These are phyloP conservation scores for Tetragnatha versicolor DNA, from an alignment of 1,140 invertebrate species.

Conservation along the genomic window DNA sequence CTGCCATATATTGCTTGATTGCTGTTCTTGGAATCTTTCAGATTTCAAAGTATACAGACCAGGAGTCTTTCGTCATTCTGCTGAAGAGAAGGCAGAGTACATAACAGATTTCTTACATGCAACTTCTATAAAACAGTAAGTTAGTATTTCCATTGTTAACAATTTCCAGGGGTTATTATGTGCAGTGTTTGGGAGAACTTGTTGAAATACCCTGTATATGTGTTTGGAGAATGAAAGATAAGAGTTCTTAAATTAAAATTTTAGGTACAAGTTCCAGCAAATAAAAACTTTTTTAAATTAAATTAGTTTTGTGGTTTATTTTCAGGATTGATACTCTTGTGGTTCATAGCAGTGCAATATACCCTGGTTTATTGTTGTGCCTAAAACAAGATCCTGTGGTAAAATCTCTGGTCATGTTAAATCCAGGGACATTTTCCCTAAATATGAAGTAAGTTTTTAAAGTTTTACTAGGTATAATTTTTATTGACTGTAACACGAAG, in stretches of 20 bases:
- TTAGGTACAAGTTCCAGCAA: too few relatives aligned
- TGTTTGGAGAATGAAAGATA: too few relatives aligned
- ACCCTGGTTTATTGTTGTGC: conserved; percentile 42
- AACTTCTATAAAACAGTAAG: conserved; percentile 51
- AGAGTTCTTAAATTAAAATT: too few relatives aligned
- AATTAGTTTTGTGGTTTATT: background rate
- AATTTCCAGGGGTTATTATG: background rate
- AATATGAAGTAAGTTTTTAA: conserved; percentile 21
- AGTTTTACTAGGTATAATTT: too few relatives aligned
- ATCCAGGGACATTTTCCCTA: conserved; percentile 33
- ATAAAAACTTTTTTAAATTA: too few relatives aligned
- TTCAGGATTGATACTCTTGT: conserved; percentile 53
- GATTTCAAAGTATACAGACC: conserved; percentile 27
- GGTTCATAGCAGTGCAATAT: conserved; percentile 55
- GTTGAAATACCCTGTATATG: too few relatives aligned
- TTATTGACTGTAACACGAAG: too few relatives aligned
- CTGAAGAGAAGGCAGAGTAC: conserved; percentile 55
- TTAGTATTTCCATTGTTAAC: background rate
- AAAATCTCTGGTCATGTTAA: conserved; percentile 52
- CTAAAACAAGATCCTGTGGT: conserved; percentile 15
- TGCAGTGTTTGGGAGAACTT: too few relatives aligned
- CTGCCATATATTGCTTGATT: too few relatives aligned
- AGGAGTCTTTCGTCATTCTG: conserved; percentile 55
- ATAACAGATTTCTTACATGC: conserved; percentile 56
- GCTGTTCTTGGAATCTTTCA: too few relatives aligned